Conservation (phyloP, 1,140 invertebrate genomes). For the Bombus consobrinus region DNA sequence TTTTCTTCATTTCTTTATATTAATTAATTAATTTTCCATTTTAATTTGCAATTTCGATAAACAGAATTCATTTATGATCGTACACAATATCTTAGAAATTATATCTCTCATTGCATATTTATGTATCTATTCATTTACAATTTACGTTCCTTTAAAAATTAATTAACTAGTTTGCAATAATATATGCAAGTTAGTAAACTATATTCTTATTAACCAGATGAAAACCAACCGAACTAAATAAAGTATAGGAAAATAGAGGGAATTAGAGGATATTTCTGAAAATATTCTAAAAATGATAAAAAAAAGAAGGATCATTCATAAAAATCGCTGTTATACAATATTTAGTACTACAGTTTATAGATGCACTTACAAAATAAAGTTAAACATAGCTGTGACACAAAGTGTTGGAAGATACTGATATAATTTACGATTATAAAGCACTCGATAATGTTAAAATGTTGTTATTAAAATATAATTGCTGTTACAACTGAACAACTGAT, state of each 20-base stretch:
- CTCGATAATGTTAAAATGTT: slow-evolving; percentile 40
- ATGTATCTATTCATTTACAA: not conserved
- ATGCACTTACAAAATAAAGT: slow-evolving; percentile 31
- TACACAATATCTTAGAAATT: not conserved
- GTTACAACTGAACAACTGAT: slow-evolving; percentile 24
- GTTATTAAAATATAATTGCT: slow-evolving; percentile 41
- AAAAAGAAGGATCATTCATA: slow-evolving; percentile 13
- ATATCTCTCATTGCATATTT: not conserved
- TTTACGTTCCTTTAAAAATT: not conserved
- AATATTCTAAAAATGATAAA: slow-evolving; percentile 33
- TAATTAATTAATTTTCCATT: not conserved
- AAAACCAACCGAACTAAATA: not conserved
- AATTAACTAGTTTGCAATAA: not conserved
- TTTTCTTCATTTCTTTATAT: not conserved
- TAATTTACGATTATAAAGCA: slow-evolving; percentile 39
- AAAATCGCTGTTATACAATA: slow-evolving; percentile 52
- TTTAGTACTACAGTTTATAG: slow-evolving; percentile 50
- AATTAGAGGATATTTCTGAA: slow-evolving; percentile 1
- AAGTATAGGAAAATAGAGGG: not conserved
- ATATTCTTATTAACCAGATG: slow-evolving; percentile 30
- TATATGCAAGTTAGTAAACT: not conserved
- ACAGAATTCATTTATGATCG: not conserved
- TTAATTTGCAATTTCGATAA: not conserved
- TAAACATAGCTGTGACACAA: slow-evolving; percentile 37
- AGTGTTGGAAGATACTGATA: slow-evolving; percentile 22